Evolutionary conservation across 2,888 invertebrate genomes (phyloP).

Genomic region (Cyclophora punctaria): DNA sequence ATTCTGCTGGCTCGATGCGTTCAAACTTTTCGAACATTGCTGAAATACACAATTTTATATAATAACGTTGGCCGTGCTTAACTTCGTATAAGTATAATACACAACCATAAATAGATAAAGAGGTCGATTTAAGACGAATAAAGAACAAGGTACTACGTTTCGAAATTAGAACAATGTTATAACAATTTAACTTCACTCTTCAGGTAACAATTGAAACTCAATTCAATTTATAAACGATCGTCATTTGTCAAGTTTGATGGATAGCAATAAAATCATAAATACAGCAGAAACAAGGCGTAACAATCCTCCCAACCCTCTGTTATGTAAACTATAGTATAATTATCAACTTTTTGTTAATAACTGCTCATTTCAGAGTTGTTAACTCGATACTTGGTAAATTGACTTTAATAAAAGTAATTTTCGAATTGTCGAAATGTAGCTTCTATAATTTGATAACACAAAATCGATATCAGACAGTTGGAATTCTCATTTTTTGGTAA

Average conservation of each 20-base stretch:
- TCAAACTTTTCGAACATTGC: conserved; percentile 72
- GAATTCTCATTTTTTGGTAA: too few relatives aligned
- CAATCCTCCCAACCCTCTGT: conserved; percentile 7
- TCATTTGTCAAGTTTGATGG: too few relatives aligned
- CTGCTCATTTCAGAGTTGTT: conserved; percentile 29
- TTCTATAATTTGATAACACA: conserved; percentile 2
- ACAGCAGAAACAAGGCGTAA: conserved; percentile 6
- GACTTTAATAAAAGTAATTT: conserved; percentile 23
- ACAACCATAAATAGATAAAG: too few relatives aligned
- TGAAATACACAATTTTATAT: conserved; percentile 40
- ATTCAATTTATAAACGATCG: too few relatives aligned
- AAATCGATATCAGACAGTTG: conserved; percentile 1
- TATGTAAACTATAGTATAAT: conserved; percentile 24
- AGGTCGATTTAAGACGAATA: too few relatives aligned
- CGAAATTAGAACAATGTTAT: too few relatives aligned
- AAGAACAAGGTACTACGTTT: too few relatives aligned
- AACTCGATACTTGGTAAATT: conserved; percentile 31
- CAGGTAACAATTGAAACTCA: too few relatives aligned
- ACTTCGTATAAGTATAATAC: too few relatives aligned
- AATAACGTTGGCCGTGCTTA: too few relatives aligned
- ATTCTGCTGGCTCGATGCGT: conserved; percentile 69
- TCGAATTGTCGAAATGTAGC: conserved; percentile 2
- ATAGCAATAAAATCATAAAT: neutral
- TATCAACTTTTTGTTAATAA: conserved; percentile 27
- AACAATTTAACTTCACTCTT: too few relatives aligned